Percentiles rank a stretch among this genome's conserved stretches.
These are phyloP conservation scores for Metellina segmentata DNA, from an alignment of 2,888 invertebrate species.

Conservation along the genomic window DNA sequence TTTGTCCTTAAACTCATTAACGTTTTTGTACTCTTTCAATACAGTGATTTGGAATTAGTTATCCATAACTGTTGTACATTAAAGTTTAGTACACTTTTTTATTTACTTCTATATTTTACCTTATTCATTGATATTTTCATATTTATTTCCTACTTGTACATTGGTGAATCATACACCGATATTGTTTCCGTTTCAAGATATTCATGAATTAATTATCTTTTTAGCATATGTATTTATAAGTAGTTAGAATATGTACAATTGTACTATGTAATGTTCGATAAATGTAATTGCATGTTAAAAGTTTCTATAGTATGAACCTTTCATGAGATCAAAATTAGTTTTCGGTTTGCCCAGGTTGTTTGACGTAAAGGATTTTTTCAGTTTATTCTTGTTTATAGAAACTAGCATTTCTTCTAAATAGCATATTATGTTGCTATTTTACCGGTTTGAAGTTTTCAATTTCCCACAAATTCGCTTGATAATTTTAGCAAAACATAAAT, in stretches of 20 bases:
- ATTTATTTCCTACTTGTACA: neutral
- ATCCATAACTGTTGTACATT: neutral
- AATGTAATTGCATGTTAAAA: constrained; percentile 51
- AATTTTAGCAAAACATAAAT: neutral
- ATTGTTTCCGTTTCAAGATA: neutral
- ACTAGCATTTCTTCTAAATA: neutral
- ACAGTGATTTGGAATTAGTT: no score
- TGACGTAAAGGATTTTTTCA: no score
- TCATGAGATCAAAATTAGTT: constrained; percentile 50
- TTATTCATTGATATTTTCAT: neutral
- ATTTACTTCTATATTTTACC: neutral
- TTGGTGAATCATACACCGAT: neutral
- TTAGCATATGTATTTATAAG: constrained; percentile 28
- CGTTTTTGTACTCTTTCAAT: no score
- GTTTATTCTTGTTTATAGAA: neutral
- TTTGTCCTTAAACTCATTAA: no score
- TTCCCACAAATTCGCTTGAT: neutral
- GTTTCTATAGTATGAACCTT: constrained; percentile 22
- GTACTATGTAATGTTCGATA: constrained; percentile 40
- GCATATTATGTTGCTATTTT: neutral
- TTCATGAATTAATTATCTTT: constrained; percentile 51
- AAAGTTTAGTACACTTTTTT: neutral
- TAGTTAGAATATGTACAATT: constrained; percentile 48
- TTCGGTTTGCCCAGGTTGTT: neutral
- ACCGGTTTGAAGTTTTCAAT: neutral